Base-by-base conservation (phyloP, 2,888 invertebrate genomes). In the Girardia tigrina region DNA sequence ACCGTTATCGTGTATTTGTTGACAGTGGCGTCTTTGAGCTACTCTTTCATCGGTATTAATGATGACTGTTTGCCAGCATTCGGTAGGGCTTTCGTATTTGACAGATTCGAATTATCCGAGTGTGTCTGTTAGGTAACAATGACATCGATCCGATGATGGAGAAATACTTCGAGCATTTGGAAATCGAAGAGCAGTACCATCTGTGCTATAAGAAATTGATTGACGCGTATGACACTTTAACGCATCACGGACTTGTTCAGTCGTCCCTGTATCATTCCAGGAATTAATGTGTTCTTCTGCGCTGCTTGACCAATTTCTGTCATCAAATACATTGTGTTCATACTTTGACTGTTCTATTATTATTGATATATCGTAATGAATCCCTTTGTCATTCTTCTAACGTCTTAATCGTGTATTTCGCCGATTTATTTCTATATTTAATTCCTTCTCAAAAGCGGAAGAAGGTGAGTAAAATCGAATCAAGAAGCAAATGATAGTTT, bases 171-270 rank as follows among this genome's bases (percentile, higher is more conserved):
- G 75, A 75, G 26, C 36, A 56, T 23, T 26, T 75, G 16, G 23
- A 56, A 12, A 69, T 75, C 20, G 75, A 71, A 28, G 75, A 75
- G 8, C 69, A 75, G 29, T 75, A 75, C 23, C 26, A 29, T 23
- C 28, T 74, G 28, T 75, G 75, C 26, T 75, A 70, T 23, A 70
- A 26, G 28, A 75, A 75, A 70, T 26, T 70, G 23, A 75, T 74
- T 69, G 71, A 56, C 6, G 75, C 75, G 1, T 75, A 71, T 75
- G 75, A 75, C 4, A 28, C 27, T 2, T 29, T 75, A n/a, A 71
- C 70, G 1, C 29, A 28, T 6, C 27, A 75, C 16, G 29, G 70
- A 28, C 26, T 75, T 20, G 75, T 75, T 27, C 75, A 75, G 29
- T 70, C 70, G 1, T 20, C 29, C 1, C 28, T 70, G 23, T 75